A percentile compares a stretch with the other conserved stretches of the same genome.
Evolutionary conservation across 2,797 vertebrate genomes (phyloP).

Genomic region (Typhlichthys subterraneus): DNA sequence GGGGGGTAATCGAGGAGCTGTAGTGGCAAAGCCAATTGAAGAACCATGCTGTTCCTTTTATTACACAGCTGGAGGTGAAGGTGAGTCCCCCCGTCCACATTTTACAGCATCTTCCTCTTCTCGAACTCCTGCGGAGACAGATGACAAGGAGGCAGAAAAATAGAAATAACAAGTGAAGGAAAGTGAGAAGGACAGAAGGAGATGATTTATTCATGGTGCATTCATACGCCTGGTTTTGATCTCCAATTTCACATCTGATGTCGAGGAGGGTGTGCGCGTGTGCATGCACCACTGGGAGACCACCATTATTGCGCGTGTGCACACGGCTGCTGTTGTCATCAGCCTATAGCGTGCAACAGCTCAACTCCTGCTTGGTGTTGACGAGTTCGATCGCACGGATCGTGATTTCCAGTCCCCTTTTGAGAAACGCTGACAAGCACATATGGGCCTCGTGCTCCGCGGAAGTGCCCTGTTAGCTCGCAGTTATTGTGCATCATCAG

Average conservation of each 20-base stretch:
- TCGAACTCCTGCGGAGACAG: conserved; percentile 89
- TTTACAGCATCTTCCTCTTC: conserved; percentile 95
- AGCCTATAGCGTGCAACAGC: conserved; percentile 39
- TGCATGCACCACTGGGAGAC: conserved; percentile 43
- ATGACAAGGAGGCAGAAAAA: conserved; percentile 46
- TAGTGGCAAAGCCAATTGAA: conserved; percentile 45
- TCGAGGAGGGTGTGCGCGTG: conserved; percentile 19
- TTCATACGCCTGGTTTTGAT: conserved; percentile 59
- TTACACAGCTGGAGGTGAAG: conserved; percentile 23
- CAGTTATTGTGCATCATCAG: conserved; percentile 43
- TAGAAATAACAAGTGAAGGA: conserved; percentile 32
- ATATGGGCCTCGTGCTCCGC: not conserved
- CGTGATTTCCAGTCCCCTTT: conserved; percentile 13
- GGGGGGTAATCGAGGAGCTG: conserved; percentile 13
- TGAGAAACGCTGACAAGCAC: not conserved
- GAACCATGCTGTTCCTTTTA: conserved; percentile 46
- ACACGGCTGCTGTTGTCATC: conserved; percentile 26
- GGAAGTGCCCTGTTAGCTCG: conserved; percentile 15
- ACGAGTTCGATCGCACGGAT: conserved; percentile 25
- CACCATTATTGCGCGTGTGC: conserved; percentile 18
- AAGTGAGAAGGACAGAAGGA: conserved; percentile 44
- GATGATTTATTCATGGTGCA: conserved; percentile 67
- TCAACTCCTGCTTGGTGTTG: conserved; percentile 50
- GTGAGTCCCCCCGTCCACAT: conserved; percentile 36
- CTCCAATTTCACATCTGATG: conserved; percentile 43